Evolutionary conservation across 2,888 invertebrate genomes (phyloP).

Genomic region (Acronicta alni): DNA sequence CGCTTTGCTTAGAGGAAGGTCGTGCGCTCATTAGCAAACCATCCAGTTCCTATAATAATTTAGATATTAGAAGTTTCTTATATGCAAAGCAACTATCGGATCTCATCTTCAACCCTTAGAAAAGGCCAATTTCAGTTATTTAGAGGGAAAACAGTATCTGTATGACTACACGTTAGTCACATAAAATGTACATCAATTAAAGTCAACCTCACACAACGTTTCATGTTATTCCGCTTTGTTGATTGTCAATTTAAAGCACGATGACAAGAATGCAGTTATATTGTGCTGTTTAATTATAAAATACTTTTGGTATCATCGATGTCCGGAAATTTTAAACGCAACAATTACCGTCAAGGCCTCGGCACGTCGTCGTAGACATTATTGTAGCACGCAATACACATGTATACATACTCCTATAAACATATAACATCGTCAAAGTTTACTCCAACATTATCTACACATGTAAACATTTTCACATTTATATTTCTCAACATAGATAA

Average conservation of each 20-base stretch:
- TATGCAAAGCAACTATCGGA: not conserved
- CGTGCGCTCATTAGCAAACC: conserved; percentile 21
- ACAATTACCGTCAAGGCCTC: conserved; percentile 49
- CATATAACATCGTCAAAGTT: conserved; percentile 22
- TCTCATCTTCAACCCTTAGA: not conserved
- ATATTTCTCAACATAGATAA: conserved; percentile 48
- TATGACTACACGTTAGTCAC: no score
- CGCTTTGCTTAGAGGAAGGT: conserved; percentile 27
- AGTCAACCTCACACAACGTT: conserved; percentile 19
- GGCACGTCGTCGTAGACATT: conserved; percentile 16
- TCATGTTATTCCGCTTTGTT: conserved; percentile 8
- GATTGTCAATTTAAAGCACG: not conserved
- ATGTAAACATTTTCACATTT: conserved; percentile 53
- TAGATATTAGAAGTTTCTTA: not conserved
- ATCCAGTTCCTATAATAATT: conserved; percentile 22
- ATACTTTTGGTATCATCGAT: conserved; percentile 35
- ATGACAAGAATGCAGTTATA: conserved; percentile 10
- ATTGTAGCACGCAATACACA: conserved; percentile 19
- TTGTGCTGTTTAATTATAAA: conserved; percentile 32
- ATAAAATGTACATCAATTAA: not conserved
- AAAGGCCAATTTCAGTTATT: no score
- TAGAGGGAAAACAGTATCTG: no score
- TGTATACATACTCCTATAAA: conserved; percentile 8
- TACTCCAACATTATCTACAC: conserved; percentile 48
- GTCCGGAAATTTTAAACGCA: conserved; percentile 34